Base-by-base conservation (phyloP, 2,888 invertebrate genomes). In the Bombyx huttoni region DNA sequence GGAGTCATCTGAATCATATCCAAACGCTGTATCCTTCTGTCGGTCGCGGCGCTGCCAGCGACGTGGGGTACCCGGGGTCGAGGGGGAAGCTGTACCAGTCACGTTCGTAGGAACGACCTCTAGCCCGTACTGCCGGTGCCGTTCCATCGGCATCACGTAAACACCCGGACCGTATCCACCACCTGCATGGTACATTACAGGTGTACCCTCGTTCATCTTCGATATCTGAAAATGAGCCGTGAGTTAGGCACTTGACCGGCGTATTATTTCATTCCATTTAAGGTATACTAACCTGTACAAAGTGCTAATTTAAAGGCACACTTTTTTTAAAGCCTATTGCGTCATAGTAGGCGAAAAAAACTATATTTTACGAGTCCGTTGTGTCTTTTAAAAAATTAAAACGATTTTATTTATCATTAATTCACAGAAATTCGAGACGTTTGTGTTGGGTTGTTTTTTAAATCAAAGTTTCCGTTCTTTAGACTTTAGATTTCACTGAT, bases 1-100 rank as follows among this genome's bases (percentile, higher is more conserved):
- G 52, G 87, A 88, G 65, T 88, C 87, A 63, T 88, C 87, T 14
- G 87, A 88, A 55, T 88, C 87, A 59, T 87, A 86, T 24, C 80
- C 82, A 58, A 87, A 86, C 52, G 85, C 83, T 14, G 77, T 77
- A 64, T 72, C 76, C 54, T 70, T 78, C 46, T 70, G 78, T 35
- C 77, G 73, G 40, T 78, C 77, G 34, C 77, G 73, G 51, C 77
- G 79, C 57, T 70, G 75, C 75, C 64, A 75, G 58, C 66, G 80
- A 60, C 70, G 71, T 52, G 75, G 74, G 49, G 67, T 68, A 58
- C 62, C 72, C 50, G 63, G 66, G 9, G 58, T 62, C 53, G 52
- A 54, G 46, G 66, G 69, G 12, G 74, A 67, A n/a, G 63, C 65
- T 40, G 65, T 70, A 8, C 71, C 71, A 56, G 74, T 34, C 34